phyloP scores from a whole-genome alignment of 2,888 invertebrate species.

The Phalangium opilio region DNA sequence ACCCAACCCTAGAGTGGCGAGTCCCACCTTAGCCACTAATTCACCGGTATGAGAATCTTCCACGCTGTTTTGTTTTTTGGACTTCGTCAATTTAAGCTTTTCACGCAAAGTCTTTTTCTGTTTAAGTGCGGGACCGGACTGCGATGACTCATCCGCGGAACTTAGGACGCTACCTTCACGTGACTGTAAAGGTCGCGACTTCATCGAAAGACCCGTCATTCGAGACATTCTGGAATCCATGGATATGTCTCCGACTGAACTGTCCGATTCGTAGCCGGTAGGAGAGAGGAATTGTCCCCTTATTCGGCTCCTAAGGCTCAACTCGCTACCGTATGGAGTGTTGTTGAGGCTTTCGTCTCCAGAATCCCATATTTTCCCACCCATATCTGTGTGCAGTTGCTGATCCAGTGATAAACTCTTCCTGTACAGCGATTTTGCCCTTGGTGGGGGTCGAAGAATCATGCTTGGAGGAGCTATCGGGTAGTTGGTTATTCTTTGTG shows the following conservation, averaged over 20 bases:
- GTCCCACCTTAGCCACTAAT: slow-evolving; percentile 20
- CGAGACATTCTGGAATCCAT: not conserved
- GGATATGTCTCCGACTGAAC: slow-evolving; percentile 7
- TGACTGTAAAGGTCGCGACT: slow-evolving; percentile 4
- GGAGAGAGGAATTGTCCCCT: slow-evolving; percentile 5
- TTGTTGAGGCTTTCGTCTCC: slow-evolving; percentile 36
- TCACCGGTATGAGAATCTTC: slow-evolving; percentile 41
- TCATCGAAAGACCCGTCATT: not conserved
- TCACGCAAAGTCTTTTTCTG: slow-evolving; percentile 26
- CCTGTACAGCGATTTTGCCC: slow-evolving; percentile 38
- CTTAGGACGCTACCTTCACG: slow-evolving; percentile 36
- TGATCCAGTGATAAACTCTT: slow-evolving; percentile 59
- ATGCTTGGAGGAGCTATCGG: slow-evolving; percentile 20
- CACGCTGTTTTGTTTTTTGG: slow-evolving; percentile 44
- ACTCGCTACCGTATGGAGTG: slow-evolving; percentile 17
- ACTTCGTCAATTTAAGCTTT: slow-evolving; percentile 63
- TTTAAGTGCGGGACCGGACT: slow-evolving; percentile 4
- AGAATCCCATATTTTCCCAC: slow-evolving; percentile 55
- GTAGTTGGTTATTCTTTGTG: slow-evolving; percentile 20
- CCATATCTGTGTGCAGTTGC: slow-evolving; percentile 35
- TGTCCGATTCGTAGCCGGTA: slow-evolving; percentile 20
- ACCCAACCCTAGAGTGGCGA: slow-evolving; percentile 17
- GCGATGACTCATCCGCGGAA: slow-evolving; percentile 10
- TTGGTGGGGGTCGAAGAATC: slow-evolving; percentile 20
- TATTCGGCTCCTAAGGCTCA: slow-evolving; percentile 7